Base-by-base conservation (phyloP, 2,113 vertebrate species). In the Romanogobio albipinnatus region DNA sequence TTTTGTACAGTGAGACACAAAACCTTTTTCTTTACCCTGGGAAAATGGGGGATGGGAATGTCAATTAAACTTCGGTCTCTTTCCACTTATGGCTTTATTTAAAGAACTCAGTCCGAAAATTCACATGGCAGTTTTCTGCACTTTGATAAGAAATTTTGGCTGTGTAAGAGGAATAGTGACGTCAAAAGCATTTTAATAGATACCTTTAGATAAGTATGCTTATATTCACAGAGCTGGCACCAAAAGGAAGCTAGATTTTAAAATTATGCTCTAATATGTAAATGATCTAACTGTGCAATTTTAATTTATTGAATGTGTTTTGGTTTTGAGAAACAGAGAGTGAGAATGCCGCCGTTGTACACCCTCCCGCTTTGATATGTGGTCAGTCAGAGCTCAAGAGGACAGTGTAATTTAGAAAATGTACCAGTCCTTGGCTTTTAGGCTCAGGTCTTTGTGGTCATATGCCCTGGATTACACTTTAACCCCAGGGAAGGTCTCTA, bases 1-100 rank as follows among this genome's bases (percentile, higher is more conserved):
- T 97, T 98, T 99, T 98, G 96, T 98, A 98, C 96, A 97, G 96
- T 97, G 96, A 90, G 92, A 93, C 92, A 93, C 96, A 97, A 96
- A 95, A 94, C 94, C 83, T 91, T 90, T 86, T 94, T 95, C 93
- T 95, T 94, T 88, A 89, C 94, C 96, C 96, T 97, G 96, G 97
- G 96, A 97, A 98, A 96, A 95, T 91, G 94, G 94, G 90, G 92
- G 92, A 92, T 89, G 90, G 87, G 92, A 82, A 93, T 95, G 92
- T 96, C 96, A 96, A 94, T 96, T 96, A 96, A 96, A 92, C 82
- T 90, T 43, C 14, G n/a, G 13, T 26, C 74, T 71, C 58, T 33
- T 59, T 49, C 75, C 76, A 24, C 90, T 90, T 86, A 86, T 87
- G 76, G 76, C 90, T 90, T 84, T 89, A 88, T 92, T 91, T 68